Evolutionary conservation across 2,888 invertebrate genomes (phyloP).

Genomic region (Athalia rosae): DNA sequence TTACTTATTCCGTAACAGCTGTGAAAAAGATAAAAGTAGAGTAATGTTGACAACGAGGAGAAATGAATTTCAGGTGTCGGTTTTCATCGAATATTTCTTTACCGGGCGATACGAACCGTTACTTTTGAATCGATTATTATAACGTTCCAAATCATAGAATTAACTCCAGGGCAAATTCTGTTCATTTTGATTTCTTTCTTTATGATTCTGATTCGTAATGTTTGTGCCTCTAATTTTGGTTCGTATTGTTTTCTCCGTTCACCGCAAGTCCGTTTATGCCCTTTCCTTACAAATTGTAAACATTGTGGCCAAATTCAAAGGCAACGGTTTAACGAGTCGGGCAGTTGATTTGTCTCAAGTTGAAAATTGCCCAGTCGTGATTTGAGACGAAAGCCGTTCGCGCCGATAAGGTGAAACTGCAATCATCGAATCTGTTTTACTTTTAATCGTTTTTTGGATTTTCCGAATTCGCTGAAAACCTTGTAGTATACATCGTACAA

Average conservation of each 20-base stretch:
- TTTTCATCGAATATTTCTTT: too few species aligned
- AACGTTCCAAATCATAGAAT: too few species aligned
- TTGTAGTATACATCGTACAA: constrained; percentile 12
- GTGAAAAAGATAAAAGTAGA: too few species aligned
- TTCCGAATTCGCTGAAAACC: too few species aligned
- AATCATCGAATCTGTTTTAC: constrained; percentile 18
- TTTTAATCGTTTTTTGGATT: constrained; percentile 1
- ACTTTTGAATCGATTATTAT: too few species aligned
- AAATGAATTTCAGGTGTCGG: too few species aligned
- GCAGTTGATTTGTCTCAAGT: constrained; percentile 10
- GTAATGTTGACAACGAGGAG: too few species aligned
- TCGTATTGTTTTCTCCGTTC: background rate
- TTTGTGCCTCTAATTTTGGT: constrained; percentile 10
- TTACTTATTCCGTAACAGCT: too few species aligned
- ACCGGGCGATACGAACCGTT: too few species aligned
- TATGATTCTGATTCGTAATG: background rate
- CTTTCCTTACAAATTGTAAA: constrained; percentile 33
- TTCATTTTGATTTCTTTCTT: too few species aligned
- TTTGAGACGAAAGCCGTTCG: constrained; percentile 35
- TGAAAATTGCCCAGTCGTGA: constrained; percentile 34
- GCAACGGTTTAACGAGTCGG: background rate
- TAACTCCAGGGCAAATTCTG: too few species aligned
- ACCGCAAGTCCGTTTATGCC: constrained; percentile 7
- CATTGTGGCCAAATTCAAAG: constrained; percentile 32
- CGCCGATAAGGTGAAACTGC: constrained; percentile 14